phyloP scores from a whole-genome alignment of 1,140 invertebrate species.

The Trachymyrmex cornetzi region DNA sequence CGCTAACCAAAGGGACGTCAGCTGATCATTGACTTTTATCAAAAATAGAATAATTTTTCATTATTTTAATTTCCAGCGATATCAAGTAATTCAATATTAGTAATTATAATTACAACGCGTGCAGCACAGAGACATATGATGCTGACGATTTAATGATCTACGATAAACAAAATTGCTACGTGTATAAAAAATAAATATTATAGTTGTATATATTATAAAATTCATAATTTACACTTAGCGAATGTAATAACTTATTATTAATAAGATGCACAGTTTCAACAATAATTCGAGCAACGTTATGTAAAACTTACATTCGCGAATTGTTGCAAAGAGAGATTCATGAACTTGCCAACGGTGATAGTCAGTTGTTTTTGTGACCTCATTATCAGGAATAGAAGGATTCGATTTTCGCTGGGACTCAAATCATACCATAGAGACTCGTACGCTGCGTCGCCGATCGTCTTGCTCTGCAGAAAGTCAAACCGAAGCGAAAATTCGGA shows the following conservation, averaged over 20 bases:
- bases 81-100: constrained; percentile 6
- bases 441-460: constrained; percentile 60
- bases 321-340: constrained; percentile 63
- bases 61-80: constrained; percentile 2
- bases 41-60: constrained; percentile 38
- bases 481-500: background rate
- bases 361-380: constrained; percentile 69
- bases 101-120: constrained; percentile 35
- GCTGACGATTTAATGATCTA: constrained; percentile 67
- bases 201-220: background rate
- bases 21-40: constrained; percentile 30
- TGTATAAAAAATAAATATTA: constrained; percentile 1
- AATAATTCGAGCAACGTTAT: background rate
- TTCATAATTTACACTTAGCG: background rate
- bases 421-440: constrained; percentile 65
- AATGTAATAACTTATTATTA: background rate
- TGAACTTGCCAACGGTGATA: constrained; percentile 66
- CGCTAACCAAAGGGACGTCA: background rate
- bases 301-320: constrained; percentile 64
- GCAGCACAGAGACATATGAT: constrained; percentile 67
- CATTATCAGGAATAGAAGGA: constrained; percentile 62
- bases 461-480: constrained; percentile 49
- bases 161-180: background rate
- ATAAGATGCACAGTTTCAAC: no score
- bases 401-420: constrained; percentile 33